Evolutionary conservation across 2,888 invertebrate species (phyloP), one percentile per base, ranked within the genome.

Genomic region (Plagodis pulveraria): DNA sequence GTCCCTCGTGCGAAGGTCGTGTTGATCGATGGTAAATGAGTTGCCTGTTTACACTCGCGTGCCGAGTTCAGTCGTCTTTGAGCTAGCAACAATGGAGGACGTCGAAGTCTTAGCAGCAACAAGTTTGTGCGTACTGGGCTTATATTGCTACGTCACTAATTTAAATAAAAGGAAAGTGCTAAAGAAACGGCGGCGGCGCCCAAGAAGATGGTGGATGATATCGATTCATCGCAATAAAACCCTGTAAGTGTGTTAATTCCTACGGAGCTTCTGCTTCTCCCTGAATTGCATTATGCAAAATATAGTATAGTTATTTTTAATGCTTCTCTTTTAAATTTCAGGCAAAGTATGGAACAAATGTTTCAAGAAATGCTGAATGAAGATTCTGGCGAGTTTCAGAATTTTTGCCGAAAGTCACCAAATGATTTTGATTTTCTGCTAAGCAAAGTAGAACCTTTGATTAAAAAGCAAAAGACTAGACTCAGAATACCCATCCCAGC

Each of bases 401-500:
- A n/a, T 22, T 55, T 55, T 48, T 48, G 43, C 34, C 35, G 58
- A 52, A 58, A 48, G 52, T 58, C 58, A 36, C 33, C 49, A 8
- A 58, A 6, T 52, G 58, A 58, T 48, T 58, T 58, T 36, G 42
- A 51, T 2, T 41, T 47, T 44, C 48, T 58, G 35, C 35, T 54
- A 45, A 49, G 22, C 49, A 53, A 58, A 58, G 11, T 58, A n/a
- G 49, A 49, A 44, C 58, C 53, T 34, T 33, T 58, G 33, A 54
- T 58, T 35, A 45, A 12, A 38, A 58, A 58, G 22, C 44, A 52
- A 58, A 22, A 40, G 22, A 58, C 52, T 45, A 53, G 45, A 45
- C 45, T 53, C 10, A 53, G 52, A 54, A 10, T 38, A 48, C 44
- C 58, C 32, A 54, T 58, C 7, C 58, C 58, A 53, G 33, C 58